phyloP scores from a whole-genome alignment of 2,888 invertebrate species.

The Eupelmus urozonus region DNA sequence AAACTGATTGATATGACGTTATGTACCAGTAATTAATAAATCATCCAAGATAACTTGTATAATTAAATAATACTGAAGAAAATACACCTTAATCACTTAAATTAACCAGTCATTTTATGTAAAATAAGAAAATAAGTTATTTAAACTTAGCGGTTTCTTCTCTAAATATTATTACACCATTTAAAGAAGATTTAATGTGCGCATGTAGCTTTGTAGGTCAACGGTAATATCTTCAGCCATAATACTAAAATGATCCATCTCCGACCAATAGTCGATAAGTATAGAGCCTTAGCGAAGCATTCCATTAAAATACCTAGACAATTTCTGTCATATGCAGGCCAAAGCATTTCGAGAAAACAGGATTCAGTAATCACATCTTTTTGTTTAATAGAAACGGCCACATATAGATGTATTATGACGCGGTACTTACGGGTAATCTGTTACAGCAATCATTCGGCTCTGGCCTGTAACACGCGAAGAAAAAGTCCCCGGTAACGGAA shows the following conservation, averaged over 20 bases:
- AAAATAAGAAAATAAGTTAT: too few relatives aligned
- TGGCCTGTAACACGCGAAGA: conserved; percentile 9
- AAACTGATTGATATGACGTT: too few relatives aligned
- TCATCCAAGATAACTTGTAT: too few relatives aligned
- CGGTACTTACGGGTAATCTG: neutral
- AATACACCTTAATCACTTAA: too few relatives aligned
- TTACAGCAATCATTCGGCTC: conserved; percentile 4
- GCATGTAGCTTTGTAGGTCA: neutral
- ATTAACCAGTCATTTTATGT: too few relatives aligned
- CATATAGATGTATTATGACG: neutral
- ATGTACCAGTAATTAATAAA: too few relatives aligned
- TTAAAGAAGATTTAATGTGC: neutral
- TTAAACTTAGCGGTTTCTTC: neutral
- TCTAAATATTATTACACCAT: neutral
- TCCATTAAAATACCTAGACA: neutral
- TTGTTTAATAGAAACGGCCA: neutral
- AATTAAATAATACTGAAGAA: too few relatives aligned
- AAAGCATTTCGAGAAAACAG: neutral
- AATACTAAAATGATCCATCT: too few relatives aligned
- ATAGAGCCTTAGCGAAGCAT: neutral
- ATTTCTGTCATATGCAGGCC: neutral
- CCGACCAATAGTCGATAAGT: neutral
- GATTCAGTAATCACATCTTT: conserved; percentile 8
- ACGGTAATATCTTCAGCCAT: neutral
- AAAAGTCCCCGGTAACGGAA: conserved; percentile 15